phyloP scores from a whole-genome alignment of 2,113 vertebrate species.

The Hippocampus barbouri region DNA sequence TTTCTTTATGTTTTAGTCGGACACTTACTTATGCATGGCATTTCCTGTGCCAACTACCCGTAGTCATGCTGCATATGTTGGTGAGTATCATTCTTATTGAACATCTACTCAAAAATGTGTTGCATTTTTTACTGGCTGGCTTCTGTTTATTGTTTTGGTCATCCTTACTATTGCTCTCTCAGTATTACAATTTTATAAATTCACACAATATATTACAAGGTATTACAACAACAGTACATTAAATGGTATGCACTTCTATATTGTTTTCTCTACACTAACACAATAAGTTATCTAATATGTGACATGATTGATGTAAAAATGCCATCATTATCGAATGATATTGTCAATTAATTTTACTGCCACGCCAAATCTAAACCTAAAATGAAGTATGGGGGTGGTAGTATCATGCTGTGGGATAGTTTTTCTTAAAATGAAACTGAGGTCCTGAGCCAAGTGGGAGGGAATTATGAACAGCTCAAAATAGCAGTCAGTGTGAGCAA shows the following conservation, averaged over 20 bases:
- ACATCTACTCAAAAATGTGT: not conserved
- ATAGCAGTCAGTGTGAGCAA: too few relatives aligned
- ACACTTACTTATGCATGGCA: conserved; percentile 90
- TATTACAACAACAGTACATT: too few relatives aligned
- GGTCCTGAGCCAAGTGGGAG: too few relatives aligned
- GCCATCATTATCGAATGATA: not conserved
- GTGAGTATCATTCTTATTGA: conserved; percentile 72
- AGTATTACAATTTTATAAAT: not conserved
- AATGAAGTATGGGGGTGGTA: too few relatives aligned
- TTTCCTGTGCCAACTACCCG: conserved; percentile 73
- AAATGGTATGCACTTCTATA: too few relatives aligned
- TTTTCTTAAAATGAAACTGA: too few relatives aligned
- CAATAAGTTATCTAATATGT: not conserved
- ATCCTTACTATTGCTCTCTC: not conserved
- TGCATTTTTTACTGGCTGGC: not conserved
- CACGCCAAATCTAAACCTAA: not conserved
- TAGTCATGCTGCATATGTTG: conserved; percentile 81
- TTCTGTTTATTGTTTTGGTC: not conserved
- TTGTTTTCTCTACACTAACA: too few relatives aligned
- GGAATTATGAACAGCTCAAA: too few relatives aligned
- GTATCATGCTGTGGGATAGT: too few relatives aligned
- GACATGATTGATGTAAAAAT: not conserved
- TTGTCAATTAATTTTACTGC: not conserved
- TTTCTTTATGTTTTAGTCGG: conserved; percentile 78
- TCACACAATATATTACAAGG: too few relatives aligned